These are phyloP conservation scores for Oxytorus armatus DNA, from an alignment of 2,888 invertebrate genomes.

Conservation along the genomic window DNA sequence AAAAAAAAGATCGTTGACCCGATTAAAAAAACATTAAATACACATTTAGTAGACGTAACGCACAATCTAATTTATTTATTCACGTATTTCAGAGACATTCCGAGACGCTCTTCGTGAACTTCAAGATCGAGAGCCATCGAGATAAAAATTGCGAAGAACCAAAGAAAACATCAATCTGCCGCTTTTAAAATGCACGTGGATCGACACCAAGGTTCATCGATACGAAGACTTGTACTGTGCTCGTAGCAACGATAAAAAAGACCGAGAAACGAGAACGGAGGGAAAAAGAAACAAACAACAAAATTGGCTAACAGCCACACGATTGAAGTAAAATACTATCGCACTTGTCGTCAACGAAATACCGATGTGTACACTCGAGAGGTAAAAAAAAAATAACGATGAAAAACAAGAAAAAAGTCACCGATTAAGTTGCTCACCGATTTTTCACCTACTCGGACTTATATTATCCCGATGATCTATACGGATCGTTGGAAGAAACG, in stretches of 20 bases:
- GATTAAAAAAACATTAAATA: too few relatives aligned
- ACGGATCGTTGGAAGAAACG: neutral
- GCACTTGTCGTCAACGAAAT: constrained; percentile 31
- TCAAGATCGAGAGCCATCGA: neutral
- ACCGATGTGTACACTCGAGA: constrained; percentile 28
- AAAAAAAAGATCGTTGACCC: too few relatives aligned
- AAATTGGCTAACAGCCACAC: constrained; percentile 4
- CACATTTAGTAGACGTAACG: too few relatives aligned
- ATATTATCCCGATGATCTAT: too few relatives aligned
- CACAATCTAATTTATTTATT: too few relatives aligned
- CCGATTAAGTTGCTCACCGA: constrained; percentile 51
- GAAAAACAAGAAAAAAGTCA: constrained; percentile 14
- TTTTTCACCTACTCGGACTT: too few relatives aligned
- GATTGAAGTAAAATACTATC: constrained; percentile 25
- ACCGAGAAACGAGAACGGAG: constrained; percentile 1
- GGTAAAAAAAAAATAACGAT: neutral
- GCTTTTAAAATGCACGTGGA: too few relatives aligned
- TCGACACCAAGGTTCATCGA: neutral
- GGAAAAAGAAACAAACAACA: constrained; percentile 4
- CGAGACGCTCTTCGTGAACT: neutral
- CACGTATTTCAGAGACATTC: too few relatives aligned
- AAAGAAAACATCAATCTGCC: too few relatives aligned
- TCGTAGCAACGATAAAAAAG: constrained; percentile 2
- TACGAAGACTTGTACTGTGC: neutral
- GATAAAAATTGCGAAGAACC: neutral